Evolutionary conservation across 2,113 vertebrate species (phyloP), one percentile per base, ranked within the genome.

Genomic region (Parus major): DNA sequence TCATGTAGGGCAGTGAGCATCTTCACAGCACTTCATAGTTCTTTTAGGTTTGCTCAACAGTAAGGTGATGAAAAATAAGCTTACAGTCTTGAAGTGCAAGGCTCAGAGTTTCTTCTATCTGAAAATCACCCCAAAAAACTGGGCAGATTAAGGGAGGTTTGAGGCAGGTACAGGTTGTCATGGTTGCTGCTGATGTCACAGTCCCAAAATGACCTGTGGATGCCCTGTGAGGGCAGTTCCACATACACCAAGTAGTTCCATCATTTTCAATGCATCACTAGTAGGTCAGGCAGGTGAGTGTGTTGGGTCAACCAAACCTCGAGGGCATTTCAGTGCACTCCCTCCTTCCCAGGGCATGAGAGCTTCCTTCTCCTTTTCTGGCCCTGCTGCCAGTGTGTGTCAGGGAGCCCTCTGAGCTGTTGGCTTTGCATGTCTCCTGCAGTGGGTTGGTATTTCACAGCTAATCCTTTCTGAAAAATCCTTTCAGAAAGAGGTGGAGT

Each of bases 311-410:
- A 3, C 27, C 2, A 7, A 16, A 22, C 4, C 13, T 31, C 0
- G 0, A 42, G 53, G 25, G 7, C 1, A 0, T 6, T 36, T 7
- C 3, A 35, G 46, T 7, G 7, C 27, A 10, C 7, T 82, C 7
- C 5, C 7, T 61, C 35, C 29, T 29, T 18, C 28, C 24, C 53
- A n/a, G 35, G 23, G 10, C 16, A 42, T 3, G 7, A 36, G 19
- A 44, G 7, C 16, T 39, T 49, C 33, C 35, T 24, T 7, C 8
- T 52, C 23, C 20, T 12, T 76, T 23, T 39, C 36, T 2, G 9
- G 17, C 5, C 9, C 10, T 7, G 11, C 53, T 66, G 46, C 27
- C 36, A 5, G 20, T 3, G 2, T 5, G 11, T 6, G 2, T 33
- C 23, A n/a, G 41, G 60, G 33, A 60, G 42, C 8, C 42, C 13